Evolutionary conservation across 2,888 invertebrate genomes (phyloP), one percentile per base, ranked within the genome.

Genomic region (Helicoverpa assulta): DNA sequence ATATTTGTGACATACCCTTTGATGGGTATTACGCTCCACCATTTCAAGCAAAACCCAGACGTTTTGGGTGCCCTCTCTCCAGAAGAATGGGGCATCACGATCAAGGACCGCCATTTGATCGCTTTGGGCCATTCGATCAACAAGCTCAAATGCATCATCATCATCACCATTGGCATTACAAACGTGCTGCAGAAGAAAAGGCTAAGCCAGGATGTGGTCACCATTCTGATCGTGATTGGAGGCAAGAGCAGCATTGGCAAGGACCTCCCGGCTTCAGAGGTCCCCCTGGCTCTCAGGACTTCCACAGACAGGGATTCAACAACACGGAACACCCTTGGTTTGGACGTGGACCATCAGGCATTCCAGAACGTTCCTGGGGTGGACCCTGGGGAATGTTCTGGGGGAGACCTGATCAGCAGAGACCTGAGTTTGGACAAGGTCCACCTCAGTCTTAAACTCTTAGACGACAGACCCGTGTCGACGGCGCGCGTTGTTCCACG

Each of bases 1-100:
- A 77, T 7, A 10, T 62, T 12, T 76, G 70, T 14, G 76, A 76
- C 5, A 8, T 70, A 18, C 74, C 74, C 19, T 72, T 72, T 1
- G 71, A 72, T 10, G 75, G 74, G 43, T 72, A 74, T 26, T 59
- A 51, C 43, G 33, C 71, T 3, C 51, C 74, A 3, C 29, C 73
- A 47, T 47, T 29, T 1, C 40, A 72, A 51, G 51, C 0, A 10
- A 74, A 55, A 51, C 21, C 33, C 0, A 67, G 58, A 59, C 21
- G 40, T n/a, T 72, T 71, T 26, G 54, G 67, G 0, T 63, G 60
- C 29, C 58, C 43, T 1, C 47, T 26, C 16, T 26, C 50, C 5
- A 7, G 21, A 29, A 58, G 51, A 10, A 18, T 47, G 52, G 52
- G 66, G 51, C 65, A 63, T 55, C 53, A 53, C 33, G 61, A 33